These are phyloP conservation scores for Phaonia tiefii DNA, from an alignment of 2,888 invertebrate species.

Conservation along the genomic window DNA sequence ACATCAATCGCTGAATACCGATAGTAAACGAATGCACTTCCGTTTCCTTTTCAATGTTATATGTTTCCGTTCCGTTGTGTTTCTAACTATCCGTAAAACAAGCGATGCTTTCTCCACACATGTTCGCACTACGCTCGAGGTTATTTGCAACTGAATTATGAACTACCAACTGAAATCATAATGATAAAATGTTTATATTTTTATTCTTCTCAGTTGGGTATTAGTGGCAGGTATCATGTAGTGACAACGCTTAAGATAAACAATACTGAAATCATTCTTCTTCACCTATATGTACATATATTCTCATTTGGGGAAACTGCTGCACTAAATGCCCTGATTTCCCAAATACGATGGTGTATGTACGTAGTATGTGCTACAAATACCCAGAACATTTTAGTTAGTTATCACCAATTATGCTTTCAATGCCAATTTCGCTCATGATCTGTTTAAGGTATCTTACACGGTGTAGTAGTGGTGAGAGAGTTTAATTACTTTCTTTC, in stretches of 20 bases:
- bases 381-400: slow-evolving; percentile 29
- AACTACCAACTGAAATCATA: slow-evolving; percentile 67
- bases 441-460: neutral
- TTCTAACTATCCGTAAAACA: neutral
- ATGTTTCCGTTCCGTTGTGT: slow-evolving; percentile 48
- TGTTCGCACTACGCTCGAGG: slow-evolving; percentile 61
- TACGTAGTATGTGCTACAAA: neutral
- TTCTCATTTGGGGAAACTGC: slow-evolving; percentile 39
- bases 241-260: neutral
- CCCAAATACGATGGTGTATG: neutral
- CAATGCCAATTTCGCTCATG: slow-evolving; percentile 41
- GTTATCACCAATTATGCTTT: slow-evolving; percentile 54
- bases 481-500: slow-evolving; percentile 47
- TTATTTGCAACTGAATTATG: slow-evolving; percentile 66
- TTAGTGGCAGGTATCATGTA: neutral
- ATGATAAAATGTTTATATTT: slow-evolving; percentile 67
- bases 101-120: slow-evolving; percentile 42
- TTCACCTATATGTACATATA: too few relatives aligned
- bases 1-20: slow-evolving; percentile 22
- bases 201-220: slow-evolving; percentile 49
- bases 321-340: slow-evolving; percentile 48
- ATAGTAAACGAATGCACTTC: slow-evolving; percentile 55
- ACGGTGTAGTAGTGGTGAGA: neutral
- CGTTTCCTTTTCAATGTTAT: slow-evolving; percentile 59
- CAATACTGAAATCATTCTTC: slow-evolving; percentile 11